Evolutionary conservation across 2,888 invertebrate genomes (phyloP).

Genomic region (Dorcus hopei): DNA sequence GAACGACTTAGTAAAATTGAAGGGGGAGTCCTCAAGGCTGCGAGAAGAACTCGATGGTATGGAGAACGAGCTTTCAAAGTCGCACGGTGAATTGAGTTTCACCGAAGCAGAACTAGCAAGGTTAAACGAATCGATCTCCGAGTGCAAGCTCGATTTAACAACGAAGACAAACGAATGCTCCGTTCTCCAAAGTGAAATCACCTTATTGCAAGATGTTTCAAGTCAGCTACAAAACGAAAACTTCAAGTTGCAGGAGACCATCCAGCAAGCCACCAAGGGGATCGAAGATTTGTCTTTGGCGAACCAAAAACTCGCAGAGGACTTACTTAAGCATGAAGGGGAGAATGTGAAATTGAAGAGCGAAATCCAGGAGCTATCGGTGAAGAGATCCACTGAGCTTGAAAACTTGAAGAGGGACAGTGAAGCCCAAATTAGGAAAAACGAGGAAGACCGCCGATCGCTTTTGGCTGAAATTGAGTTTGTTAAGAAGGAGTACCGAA

Average conservation of each 20-base stretch:
- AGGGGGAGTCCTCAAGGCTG: conserved; percentile 33
- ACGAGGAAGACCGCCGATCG: neutral
- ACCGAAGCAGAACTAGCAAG: neutral
- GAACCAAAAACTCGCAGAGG: neutral
- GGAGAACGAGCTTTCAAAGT: conserved; percentile 49
- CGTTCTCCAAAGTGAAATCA: conserved; percentile 17
- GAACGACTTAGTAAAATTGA: conserved; percentile 30
- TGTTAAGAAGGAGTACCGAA: neutral
- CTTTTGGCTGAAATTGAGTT: conserved; percentile 8
- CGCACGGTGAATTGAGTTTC: neutral
- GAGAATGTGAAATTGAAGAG: neutral
- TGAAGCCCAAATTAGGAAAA: neutral
- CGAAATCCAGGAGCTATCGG: neutral
- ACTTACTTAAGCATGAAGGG: neutral
- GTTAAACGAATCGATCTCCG: neutral
- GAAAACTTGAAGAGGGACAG: neutral
- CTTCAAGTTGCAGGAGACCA: neutral
- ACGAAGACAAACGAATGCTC: conserved; percentile 22
- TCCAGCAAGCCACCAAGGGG: neutral
- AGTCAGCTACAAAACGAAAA: conserved; percentile 13
- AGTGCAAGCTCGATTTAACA: neutral
- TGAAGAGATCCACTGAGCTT: neutral
- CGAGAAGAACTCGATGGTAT: conserved; percentile 37
- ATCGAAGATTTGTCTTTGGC: neutral
- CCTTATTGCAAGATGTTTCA: conserved; percentile 14